A percentile compares a stretch with the other conserved stretches of the same genome.
phyloP scores from a whole-genome alignment of 1,140 invertebrate genomes.

The Anoplolepis gracilipes region DNA sequence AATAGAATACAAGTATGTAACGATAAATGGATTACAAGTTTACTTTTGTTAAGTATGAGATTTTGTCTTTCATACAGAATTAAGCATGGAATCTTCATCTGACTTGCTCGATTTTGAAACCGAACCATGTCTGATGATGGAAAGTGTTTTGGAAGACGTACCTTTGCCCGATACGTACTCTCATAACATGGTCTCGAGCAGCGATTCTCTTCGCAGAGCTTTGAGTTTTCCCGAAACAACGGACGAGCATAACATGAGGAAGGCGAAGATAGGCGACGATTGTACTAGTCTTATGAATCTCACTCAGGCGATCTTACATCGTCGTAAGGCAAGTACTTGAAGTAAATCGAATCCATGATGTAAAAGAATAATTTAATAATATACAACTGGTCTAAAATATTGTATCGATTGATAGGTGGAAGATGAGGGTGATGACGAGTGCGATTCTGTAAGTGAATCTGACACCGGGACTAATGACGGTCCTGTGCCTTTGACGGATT shows the following conservation, averaged over 20 bases:
- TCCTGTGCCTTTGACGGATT: constrained; percentile 78
- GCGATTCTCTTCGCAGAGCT: constrained; percentile 83
- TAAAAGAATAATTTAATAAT: background rate
- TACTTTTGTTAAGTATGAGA: background rate
- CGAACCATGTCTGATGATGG: constrained; percentile 92
- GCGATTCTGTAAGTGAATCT: constrained; percentile 82
- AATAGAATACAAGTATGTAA: background rate
- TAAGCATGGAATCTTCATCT: constrained; percentile 86
- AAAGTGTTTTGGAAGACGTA: constrained; percentile 90
- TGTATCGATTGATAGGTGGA: constrained; percentile 75
- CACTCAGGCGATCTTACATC: constrained; percentile 83
- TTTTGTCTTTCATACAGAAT: constrained; percentile 70
- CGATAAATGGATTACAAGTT: background rate
- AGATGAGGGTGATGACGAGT: constrained; percentile 83
- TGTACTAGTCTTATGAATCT: constrained; percentile 83
- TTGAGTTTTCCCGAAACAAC: constrained; percentile 82
- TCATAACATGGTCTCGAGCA: constrained; percentile 89
- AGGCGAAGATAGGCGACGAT: constrained; percentile 77
- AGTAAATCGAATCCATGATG: background rate
- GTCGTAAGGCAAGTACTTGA: constrained; percentile 76
- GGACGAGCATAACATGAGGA: constrained; percentile 76
- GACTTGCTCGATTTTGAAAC: constrained; percentile 92
- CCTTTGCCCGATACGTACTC: constrained; percentile 88
- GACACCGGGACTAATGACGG: constrained; percentile 79
- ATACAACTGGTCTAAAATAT: background rate